These are phyloP conservation scores for Peromyscus leucopus DNA, from an alignment of 2,113 vertebrate genomes.

Conservation along the genomic window DNA sequence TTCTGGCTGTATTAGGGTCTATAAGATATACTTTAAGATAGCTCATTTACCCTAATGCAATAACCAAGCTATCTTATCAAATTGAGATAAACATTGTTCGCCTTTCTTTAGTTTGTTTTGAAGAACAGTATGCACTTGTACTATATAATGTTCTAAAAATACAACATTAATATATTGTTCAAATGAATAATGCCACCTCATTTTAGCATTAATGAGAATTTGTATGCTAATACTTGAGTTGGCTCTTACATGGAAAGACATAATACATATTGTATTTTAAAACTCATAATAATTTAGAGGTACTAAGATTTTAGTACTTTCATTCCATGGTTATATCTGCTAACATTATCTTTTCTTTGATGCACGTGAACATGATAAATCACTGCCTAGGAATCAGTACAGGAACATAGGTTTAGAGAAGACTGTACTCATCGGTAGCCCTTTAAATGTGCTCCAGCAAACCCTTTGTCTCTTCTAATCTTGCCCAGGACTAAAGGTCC, in stretches of 20 bases:
- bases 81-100: background rate
- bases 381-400: background rate
- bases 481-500: background rate
- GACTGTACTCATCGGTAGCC: background rate
- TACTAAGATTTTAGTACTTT: background rate
- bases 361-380: background rate
- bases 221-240: background rate
- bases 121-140: background rate
- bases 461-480: background rate
- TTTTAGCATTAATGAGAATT: background rate
- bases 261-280: background rate
- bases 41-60: background rate
- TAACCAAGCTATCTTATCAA: background rate
- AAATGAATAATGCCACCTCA: background rate
- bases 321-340: background rate
- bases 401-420: background rate
- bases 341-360: background rate
- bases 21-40: background rate
- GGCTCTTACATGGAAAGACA: background rate
- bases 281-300: background rate
- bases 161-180: background rate
- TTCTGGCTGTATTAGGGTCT: constrained; percentile 31
- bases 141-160: constrained; percentile 18
- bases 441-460: background rate
- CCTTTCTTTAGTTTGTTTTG: constrained; percentile 29